phyloP scores from a whole-genome alignment of 2,888 invertebrate species.

The Brachycybe producta region DNA sequence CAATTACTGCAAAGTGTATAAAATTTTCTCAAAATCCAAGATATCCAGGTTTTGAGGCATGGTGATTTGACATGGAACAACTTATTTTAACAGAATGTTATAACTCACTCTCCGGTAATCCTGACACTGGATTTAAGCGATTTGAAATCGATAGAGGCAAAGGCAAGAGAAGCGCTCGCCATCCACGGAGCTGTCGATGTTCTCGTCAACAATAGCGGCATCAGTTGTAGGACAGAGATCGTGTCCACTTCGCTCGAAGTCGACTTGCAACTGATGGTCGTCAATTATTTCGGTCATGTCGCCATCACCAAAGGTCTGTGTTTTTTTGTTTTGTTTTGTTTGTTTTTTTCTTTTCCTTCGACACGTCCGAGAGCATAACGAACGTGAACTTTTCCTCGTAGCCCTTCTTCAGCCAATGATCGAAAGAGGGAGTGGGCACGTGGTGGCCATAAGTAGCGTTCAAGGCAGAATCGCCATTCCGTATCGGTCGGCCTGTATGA shows the following conservation, averaged over 20 bases:
- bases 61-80: too few relatives aligned
- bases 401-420: slow-evolving; percentile 74
- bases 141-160: slow-evolving; percentile 46
- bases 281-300: slow-evolving; percentile 89
- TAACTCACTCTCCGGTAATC: slow-evolving; percentile 57
- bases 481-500: slow-evolving; percentile 44
- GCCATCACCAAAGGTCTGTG: slow-evolving; percentile 72
- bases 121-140: slow-evolving; percentile 63
- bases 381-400: slow-evolving; percentile 38
- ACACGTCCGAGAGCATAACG: neutral
- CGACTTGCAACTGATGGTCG: slow-evolving; percentile 72
- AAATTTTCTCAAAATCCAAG: too few relatives aligned
- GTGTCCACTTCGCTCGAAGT: slow-evolving; percentile 63
- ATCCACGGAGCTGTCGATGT: slow-evolving; percentile 68
- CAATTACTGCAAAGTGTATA: too few relatives aligned
- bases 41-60: too few relatives aligned
- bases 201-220: slow-evolving; percentile 83
- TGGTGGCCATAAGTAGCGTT: slow-evolving; percentile 80
- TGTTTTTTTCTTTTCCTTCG: slow-evolving; percentile 12
- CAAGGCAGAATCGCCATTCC: slow-evolving; percentile 88
- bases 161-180: slow-evolving; percentile 52
- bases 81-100: too few relatives aligned
- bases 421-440: slow-evolving; percentile 55
- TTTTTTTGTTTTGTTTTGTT: slow-evolving; percentile 22
- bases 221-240: slow-evolving; percentile 56